Conservation (phyloP, 1,140 invertebrate species). For the Sycobia sp. region DNA sequence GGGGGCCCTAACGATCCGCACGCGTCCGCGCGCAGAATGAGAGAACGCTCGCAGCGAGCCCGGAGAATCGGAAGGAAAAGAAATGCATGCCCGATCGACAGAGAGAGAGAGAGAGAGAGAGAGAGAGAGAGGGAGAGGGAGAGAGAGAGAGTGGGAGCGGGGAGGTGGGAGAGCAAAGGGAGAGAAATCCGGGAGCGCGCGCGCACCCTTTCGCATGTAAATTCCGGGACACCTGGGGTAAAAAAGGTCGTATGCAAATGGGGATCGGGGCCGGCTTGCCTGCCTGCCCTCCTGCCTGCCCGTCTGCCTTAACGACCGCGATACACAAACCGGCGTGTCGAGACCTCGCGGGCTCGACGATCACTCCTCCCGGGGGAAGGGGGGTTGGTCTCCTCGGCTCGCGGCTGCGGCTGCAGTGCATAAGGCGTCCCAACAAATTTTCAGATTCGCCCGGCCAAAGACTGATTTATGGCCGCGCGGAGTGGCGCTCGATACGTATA, state of each 20-base stretch:
- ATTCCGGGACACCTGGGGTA: constrained; percentile 53
- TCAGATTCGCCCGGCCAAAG: constrained; percentile 30
- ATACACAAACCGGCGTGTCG: neutral
- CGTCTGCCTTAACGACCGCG: no score
- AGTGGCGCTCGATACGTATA: constrained; percentile 33
- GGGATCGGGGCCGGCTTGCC: constrained; percentile 27
- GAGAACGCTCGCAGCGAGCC: no score
- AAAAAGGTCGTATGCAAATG: constrained; percentile 56
- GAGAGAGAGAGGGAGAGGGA: neutral
- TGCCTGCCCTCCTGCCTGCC: no score
- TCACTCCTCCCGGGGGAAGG: neutral
- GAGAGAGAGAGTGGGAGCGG: neutral
- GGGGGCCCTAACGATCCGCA: no score
- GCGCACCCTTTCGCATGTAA: constrained; percentile 53
- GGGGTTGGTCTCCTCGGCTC: no score
- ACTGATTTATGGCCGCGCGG: constrained; percentile 33
- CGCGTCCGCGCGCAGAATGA: no score
- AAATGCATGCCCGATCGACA: neutral
- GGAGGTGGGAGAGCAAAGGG: neutral
- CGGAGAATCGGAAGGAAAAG: neutral
- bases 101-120: constrained; percentile 30
- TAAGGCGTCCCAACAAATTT: no score
- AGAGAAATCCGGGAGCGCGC: constrained; percentile 43
- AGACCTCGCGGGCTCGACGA: neutral
- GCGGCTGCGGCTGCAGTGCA: no score